Evolutionary conservation across 2,888 invertebrate species (phyloP), one percentile per base, ranked within the genome.

Genomic region (Mythimna pallens): DNA sequence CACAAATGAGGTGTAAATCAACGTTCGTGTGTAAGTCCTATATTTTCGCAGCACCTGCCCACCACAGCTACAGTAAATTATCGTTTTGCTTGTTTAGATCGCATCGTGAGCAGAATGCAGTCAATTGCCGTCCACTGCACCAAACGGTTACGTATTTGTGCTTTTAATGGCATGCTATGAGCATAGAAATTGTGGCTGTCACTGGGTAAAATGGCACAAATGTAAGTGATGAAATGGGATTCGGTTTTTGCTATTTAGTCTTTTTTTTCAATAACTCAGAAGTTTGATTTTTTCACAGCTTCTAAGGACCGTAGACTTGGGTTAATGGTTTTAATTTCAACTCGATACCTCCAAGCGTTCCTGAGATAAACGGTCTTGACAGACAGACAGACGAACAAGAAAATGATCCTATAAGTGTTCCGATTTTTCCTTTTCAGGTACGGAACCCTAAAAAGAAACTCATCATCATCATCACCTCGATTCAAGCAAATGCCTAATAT

Each of bases 101-200:
- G 86, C 85, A 87, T 92, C 92, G 92, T 91, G 92, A 92, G 90
- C 86, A 85, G 91, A 90, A 90, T 90, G 87, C 86, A 89, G 87
- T 87, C 88, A 86, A 86, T 88, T 84, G 83, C 85, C 77, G 74
- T 80, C 81, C 82, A 77, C 73, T 80, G 6, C 54, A 58, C 9
- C 10, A 63, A 55, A 55, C 47, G 34, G 73, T 77, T 86, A 75
- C 82, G 82, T 85, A 57, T 81, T 59, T 58, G 58, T 50, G 30
- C 17, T 62, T 67, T 73, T 66, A 69, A 65, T 70, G 54, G 34
- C 61, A 36, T 12, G 22, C 36, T n/a, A 68, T 71, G 36, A 47
- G 63, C 61, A 80, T 80, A 74, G 67, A 47, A 74, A 80, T 74
- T 70, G 58, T 43, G 59, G 20, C n/a, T 74, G 70, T 80, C 68